These are phyloP conservation scores for Pseudoatta argentina DNA, from an alignment of 1,140 invertebrate species.

Conservation along the genomic window DNA sequence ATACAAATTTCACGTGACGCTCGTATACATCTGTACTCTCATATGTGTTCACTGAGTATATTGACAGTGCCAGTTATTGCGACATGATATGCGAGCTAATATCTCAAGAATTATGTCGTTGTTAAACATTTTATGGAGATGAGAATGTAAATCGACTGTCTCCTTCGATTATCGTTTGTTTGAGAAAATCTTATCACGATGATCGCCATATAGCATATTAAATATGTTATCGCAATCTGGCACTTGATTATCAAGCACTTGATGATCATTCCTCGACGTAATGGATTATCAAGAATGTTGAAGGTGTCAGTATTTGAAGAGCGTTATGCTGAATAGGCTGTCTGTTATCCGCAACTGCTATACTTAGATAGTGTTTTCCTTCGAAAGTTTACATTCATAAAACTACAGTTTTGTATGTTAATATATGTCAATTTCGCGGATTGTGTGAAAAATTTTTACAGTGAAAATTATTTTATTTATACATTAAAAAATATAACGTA, in stretches of 20 bases:
- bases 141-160: conserved; percentile 3
- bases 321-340: background rate
- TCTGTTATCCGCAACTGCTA: background rate
- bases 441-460: background rate
- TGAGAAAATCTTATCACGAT: conserved; percentile 26
- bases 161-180: conserved; percentile 7
- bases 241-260: background rate
- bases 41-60: background rate
- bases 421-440: background rate
- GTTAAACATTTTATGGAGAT: conserved; percentile 10
- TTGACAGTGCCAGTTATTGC: background rate
- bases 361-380: background rate
- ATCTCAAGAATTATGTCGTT: background rate
- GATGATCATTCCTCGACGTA: background rate
- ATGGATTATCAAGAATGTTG: background rate
- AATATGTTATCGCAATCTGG: conserved; percentile 26
- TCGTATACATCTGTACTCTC: background rate
- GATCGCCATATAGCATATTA: background rate
- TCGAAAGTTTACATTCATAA: background rate
- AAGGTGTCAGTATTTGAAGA: conserved; percentile 34
- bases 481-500: background rate
- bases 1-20: conserved; percentile 24
- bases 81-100: conserved; percentile 13
- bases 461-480: conserved; percentile 1
- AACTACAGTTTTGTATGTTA: background rate